Conservation (phyloP, 2,113 vertebrate species). For the Atlantisia rogersi region DNA sequence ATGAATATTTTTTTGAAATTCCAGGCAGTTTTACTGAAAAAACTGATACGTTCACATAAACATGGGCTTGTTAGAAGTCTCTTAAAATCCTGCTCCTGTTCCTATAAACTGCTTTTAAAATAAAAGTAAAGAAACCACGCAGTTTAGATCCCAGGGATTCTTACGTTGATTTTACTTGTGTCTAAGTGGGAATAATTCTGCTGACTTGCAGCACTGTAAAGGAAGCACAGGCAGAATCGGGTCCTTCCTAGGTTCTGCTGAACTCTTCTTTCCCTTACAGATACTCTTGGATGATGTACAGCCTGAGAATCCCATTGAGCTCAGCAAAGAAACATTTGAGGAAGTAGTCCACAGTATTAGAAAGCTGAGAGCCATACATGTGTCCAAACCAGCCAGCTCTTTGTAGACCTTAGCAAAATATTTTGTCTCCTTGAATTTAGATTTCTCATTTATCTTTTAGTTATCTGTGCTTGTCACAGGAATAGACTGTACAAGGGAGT, state of each 20-base stretch:
- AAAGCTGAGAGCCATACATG: background rate
- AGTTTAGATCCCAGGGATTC: background rate
- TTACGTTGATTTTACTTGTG: background rate
- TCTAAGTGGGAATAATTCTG: background rate
- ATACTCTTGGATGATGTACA: background rate
- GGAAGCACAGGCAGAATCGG: background rate
- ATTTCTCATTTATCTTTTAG: background rate
- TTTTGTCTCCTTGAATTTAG: background rate
- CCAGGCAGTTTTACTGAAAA: background rate
- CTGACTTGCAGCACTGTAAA: background rate
- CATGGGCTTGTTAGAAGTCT: background rate
- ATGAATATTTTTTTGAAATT: background rate
- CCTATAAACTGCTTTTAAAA: background rate
- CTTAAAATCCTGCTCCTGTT: background rate
- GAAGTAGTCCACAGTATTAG: background rate
- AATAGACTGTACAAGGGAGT: background rate
- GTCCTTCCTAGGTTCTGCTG: background rate
- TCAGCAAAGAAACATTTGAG: background rate
- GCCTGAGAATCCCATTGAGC: background rate
- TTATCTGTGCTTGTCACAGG: background rate
- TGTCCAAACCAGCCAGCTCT: background rate
- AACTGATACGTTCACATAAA: background rate
- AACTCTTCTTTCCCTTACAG: background rate
- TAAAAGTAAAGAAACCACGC: background rate
- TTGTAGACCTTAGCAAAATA: conserved; percentile 1